phyloP scores from a whole-genome alignment of 1,140 invertebrate genomes.

The Cyclina sinensis region DNA sequence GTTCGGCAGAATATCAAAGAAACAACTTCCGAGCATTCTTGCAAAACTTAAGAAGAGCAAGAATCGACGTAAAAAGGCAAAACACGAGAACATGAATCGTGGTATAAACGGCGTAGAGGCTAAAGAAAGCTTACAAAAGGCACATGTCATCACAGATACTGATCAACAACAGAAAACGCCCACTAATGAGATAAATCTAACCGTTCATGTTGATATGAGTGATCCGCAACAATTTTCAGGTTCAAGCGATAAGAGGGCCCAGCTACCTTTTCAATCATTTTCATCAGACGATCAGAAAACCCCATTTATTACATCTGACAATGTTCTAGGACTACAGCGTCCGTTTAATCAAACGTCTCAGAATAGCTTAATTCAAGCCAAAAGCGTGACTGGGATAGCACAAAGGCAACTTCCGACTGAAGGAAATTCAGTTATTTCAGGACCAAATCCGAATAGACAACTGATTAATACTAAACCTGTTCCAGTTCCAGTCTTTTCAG shows the following conservation, averaged over 20 bases:
- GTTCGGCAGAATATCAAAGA: not conserved
- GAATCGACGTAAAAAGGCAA: not conserved
- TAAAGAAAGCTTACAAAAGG: no score
- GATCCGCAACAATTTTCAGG: not conserved
- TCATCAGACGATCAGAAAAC: not conserved
- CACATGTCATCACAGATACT: no score
- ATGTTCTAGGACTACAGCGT: not conserved
- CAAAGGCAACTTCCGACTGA: not conserved
- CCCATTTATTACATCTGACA: not conserved
- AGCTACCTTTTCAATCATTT: not conserved
- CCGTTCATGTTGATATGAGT: constrained; percentile 9
- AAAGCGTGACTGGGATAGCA: not conserved
- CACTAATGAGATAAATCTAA: constrained; percentile 17
- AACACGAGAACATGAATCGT: not conserved
- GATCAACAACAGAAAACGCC: not conserved
- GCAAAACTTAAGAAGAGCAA: not conserved
- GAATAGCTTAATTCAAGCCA: not conserved
- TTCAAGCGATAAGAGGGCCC: not conserved
- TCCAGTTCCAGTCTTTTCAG: not conserved
- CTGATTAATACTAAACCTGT: not conserved
- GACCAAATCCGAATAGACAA: not conserved
- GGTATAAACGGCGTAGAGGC: not conserved
- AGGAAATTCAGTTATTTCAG: not conserved
- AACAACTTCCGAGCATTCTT: not conserved
- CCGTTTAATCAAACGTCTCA: not conserved